Percentiles rank a stretch among this genome's conserved stretches.
Conservation (phyloP, 2,113 vertebrate genomes). For the Fregata magnificens region DNA sequence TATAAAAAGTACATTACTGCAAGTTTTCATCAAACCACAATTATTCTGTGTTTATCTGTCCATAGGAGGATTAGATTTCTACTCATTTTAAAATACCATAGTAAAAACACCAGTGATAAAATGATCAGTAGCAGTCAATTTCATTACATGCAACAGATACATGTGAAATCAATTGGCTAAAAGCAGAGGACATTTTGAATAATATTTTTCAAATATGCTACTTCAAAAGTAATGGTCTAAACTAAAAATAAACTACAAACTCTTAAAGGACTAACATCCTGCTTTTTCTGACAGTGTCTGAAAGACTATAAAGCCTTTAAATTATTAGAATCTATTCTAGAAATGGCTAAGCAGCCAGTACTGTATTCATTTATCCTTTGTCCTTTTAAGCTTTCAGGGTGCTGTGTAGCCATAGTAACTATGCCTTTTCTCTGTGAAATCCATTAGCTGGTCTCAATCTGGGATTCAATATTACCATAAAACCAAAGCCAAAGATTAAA, state of each 20-base stretch:
- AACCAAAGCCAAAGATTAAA: conserved; percentile 59
- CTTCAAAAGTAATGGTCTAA: neutral
- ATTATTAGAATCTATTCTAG: conserved; percentile 55
- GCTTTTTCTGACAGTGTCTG: neutral
- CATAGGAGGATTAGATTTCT: neutral
- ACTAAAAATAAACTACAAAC: neutral
- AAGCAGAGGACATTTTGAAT: neutral
- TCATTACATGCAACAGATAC: neutral
- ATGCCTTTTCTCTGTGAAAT: conserved; percentile 55
- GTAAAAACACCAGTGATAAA: neutral
- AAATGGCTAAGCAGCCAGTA: conserved; percentile 52
- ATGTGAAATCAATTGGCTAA: neutral
- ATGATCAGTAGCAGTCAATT: neutral
- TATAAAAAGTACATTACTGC: neutral
- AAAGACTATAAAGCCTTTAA: conserved; percentile 5
- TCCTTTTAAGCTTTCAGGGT: conserved; percentile 68
- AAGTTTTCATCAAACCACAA: neutral
- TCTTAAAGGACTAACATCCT: neutral
- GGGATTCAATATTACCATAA: conserved; percentile 37
- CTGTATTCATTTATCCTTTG: conserved; percentile 59
- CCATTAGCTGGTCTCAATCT: conserved; percentile 62
- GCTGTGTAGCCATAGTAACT: conserved; percentile 75
- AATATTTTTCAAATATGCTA: neutral
- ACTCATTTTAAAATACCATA: neutral
- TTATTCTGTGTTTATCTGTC: neutral